Evolutionary conservation across 2,888 invertebrate species (phyloP), one percentile per base, ranked within the genome.

Genomic region (Rotaria sp.): DNA sequence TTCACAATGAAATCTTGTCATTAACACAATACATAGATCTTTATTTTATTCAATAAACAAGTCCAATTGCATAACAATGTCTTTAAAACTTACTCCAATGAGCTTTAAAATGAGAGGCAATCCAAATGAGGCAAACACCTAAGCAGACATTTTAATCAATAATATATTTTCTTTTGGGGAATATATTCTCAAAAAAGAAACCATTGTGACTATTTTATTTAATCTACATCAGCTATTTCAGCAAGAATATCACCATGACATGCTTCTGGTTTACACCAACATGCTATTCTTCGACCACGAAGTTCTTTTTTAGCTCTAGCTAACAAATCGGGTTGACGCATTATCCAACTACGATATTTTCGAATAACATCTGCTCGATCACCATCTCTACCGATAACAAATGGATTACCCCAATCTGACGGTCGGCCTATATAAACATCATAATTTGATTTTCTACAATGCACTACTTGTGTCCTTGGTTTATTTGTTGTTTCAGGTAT

Each of bases 181-280:
- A 41, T 41, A 41, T 11, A 8, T 45, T 5, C 45, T 8, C 5
- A 48, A 48, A 11, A 21, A 24, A 52, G 21, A 21, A 52, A 24
- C 24, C 24, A 52, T 52, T 11, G 8, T 5, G 24, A 24, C 8
- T 52, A 24, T 52, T 24, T 52, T 24, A 2, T 67, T 67, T 30
- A 67, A n/a, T 67, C 67, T 3, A 5, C 35, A 67, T 67, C 67
- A 30, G 67, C 67, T 30, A 67, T 67, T 67, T 67, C 67, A 2
- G 67, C 67, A 30, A 67, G 67, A 13, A 67, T 30, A 67, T 67
- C 67, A 67, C 67, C 67, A 67, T 67, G 67, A 30, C 67, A 67
- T 7, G 67, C 67, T 67, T 67, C 67, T 30, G 67, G 67, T 30
- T 67, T 67, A 35, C 67, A 67, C 67, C 67, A 67, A 67, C 67